Conservation (phyloP, 1,140 invertebrate genomes). For the Temnothorax nylanderi region DNA sequence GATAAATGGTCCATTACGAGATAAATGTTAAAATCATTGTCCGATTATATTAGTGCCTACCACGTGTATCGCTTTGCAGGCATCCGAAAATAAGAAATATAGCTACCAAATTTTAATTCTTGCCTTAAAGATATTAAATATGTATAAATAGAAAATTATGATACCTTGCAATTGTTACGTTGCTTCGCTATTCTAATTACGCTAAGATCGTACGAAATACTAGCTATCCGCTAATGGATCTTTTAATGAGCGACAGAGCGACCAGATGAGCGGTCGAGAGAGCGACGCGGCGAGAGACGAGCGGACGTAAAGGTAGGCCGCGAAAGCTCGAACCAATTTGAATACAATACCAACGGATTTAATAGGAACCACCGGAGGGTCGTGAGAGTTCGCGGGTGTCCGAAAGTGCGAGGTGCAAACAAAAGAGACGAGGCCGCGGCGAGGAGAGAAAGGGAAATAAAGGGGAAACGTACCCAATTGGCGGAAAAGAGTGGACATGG, state of each 20-base stretch:
- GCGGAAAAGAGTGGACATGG: neutral
- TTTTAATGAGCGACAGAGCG: slow-evolving; percentile 47
- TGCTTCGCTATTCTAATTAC: neutral
- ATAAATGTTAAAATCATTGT: neutral
- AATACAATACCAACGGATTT: slow-evolving; percentile 83
- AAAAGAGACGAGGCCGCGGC: slow-evolving; percentile 70
- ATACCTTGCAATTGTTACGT: neutral
- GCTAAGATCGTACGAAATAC: neutral
- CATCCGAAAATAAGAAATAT: neutral
- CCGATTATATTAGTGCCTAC: neutral
- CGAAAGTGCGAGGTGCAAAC: slow-evolving; percentile 82
- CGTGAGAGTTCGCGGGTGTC: slow-evolving; percentile 75
- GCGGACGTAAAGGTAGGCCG: slow-evolving; percentile 23
- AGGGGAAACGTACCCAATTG: neutral
- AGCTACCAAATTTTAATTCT: neutral
- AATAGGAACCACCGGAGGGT: slow-evolving; percentile 75
- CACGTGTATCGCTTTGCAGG: neutral
- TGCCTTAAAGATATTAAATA: neutral
- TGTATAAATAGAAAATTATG: neutral
- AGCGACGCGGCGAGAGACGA: neutral
- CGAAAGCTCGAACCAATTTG: slow-evolving; percentile 78
- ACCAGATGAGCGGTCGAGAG: slow-evolving; percentile 14
- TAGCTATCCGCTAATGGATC: neutral
- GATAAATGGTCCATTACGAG: neutral
- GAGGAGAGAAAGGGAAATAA: slow-evolving; percentile 25